Conservation (phyloP, 2,888 invertebrate genomes). For the Actias luna region DNA sequence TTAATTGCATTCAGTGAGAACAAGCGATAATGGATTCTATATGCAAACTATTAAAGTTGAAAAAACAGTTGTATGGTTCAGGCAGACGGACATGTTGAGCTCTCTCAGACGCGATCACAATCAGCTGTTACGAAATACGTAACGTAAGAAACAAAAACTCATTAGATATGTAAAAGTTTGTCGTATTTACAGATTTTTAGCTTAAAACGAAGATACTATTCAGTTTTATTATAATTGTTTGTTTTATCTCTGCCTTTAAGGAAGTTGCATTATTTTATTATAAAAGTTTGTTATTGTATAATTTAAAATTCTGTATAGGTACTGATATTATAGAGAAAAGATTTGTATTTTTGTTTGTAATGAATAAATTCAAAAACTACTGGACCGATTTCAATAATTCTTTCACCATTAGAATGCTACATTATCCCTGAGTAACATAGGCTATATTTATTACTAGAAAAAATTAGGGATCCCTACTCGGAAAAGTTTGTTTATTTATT, state of each 20-base stretch:
- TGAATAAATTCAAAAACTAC: no score
- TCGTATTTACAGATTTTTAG: not conserved
- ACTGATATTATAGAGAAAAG: no score
- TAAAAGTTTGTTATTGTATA: no score
- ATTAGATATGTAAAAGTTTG: not conserved
- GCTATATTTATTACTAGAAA: no score
- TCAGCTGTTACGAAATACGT: slow-evolving; percentile 23
- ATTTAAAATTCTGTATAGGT: no score
- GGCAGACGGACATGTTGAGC: slow-evolving; percentile 9
- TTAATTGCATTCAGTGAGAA: not conserved
- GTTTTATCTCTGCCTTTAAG: not conserved
- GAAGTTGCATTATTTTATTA: no score
- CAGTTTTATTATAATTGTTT: not conserved
- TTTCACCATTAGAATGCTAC: no score
- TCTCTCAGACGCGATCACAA: slow-evolving; percentile 19
- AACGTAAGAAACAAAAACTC: slow-evolving; percentile 12
- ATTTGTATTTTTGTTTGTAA: no score
- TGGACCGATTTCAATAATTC: no score
- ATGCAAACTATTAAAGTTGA: not conserved
- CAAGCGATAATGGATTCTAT: slow-evolving; percentile 4
- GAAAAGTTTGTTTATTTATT: no score
- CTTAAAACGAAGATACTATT: not conserved
- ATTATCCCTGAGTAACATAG: no score
- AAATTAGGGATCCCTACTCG: no score
- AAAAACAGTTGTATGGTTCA: not conserved